Evolutionary conservation across 2,797 vertebrate genomes (phyloP).

Genomic region (Neosilurus mollespiculum): DNA sequence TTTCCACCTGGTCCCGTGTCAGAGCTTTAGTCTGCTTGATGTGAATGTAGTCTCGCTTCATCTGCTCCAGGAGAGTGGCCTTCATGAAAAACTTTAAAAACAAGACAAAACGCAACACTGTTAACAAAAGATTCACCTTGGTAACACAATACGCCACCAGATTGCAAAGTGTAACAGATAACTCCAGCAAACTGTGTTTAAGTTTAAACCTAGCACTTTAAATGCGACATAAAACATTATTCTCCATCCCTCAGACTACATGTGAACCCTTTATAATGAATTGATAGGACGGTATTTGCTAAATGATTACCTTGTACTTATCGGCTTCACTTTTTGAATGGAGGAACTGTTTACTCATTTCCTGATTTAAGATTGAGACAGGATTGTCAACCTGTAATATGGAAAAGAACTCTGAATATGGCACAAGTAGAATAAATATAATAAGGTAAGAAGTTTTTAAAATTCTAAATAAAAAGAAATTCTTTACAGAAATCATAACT

Average conservation of each 20-base stretch:
- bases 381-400: conserved; percentile 66
- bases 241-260: too few species aligned
- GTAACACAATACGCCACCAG: neutral
- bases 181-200: neutral
- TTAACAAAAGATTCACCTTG: neutral
- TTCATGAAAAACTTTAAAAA: conserved; percentile 72
- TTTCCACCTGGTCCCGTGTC: conserved; percentile 71
- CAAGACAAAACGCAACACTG: neutral
- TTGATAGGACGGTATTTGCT: neutral
- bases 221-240: neutral
- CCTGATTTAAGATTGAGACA: conserved; percentile 72
- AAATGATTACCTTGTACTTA: conserved; percentile 59
- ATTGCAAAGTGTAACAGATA: neutral
- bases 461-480: neutral
- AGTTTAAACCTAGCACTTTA: neutral
- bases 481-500: neutral
- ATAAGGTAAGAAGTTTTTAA: neutral
- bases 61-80: conserved; percentile 74
- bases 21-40: conserved; percentile 71
- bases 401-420: neutral
- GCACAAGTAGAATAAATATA: neutral
- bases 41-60: conserved; percentile 73
- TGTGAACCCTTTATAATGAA: neutral
- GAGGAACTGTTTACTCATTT: conserved; percentile 76
- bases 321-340: conserved; percentile 72